These are phyloP conservation scores for Cheirogaleus medius DNA, from an alignment of 2,113 vertebrate genomes.

Conservation along the genomic window DNA sequence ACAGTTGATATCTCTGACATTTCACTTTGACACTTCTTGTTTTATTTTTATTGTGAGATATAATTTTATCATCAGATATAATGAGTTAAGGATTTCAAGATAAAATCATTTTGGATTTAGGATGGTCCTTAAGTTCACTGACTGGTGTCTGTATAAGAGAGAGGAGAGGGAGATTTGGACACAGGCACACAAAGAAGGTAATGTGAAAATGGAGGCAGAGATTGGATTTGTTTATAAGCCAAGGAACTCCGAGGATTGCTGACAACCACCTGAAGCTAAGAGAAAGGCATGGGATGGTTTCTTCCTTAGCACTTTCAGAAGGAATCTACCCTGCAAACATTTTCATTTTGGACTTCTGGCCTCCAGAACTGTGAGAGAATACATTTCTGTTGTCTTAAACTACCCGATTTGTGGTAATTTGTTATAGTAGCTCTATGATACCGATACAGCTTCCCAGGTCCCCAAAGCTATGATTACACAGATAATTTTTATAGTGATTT, in stretches of 20 bases:
- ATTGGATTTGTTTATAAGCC: not conserved
- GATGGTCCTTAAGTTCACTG: not conserved
- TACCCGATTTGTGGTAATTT: not conserved
- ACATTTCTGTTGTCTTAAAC: not conserved
- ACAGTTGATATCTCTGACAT: no score
- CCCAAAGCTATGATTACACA: not conserved
- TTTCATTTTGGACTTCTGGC: not conserved
- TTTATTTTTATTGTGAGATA: no score
- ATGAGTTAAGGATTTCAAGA: not conserved
- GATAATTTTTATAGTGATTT: not conserved
- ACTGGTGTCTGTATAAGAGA: not conserved
- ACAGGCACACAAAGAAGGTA: not conserved
- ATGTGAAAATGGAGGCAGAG: not conserved
- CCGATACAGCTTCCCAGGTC: not conserved
- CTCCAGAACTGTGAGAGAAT: not conserved
- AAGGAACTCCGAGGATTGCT: not conserved
- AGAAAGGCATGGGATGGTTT: not conserved
- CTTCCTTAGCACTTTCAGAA: not conserved
- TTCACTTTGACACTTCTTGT: no score
- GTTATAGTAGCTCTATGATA: not conserved
- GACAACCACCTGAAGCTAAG: not conserved
- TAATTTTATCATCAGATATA: not conserved
- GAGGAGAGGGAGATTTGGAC: not conserved
- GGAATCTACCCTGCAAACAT: not conserved
- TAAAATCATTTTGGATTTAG: not conserved